Base-by-base conservation (phyloP, 1,140 invertebrate genomes). In the Drosophila orosa region DNA sequence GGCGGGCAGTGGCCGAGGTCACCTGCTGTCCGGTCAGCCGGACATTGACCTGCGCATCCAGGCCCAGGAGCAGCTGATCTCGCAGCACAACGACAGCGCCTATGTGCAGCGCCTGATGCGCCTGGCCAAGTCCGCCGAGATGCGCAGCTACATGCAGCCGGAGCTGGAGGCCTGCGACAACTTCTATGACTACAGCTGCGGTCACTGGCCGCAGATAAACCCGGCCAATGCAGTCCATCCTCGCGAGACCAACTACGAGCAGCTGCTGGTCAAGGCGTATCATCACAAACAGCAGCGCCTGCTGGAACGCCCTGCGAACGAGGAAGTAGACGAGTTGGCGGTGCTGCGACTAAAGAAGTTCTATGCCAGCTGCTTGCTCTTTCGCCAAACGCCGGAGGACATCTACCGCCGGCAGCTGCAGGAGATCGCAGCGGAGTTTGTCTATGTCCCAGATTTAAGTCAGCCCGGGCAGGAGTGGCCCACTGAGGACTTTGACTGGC, bases 61-160 rank as follows among this genome's bases (percentile, higher is more conserved):
- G 58, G 58, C 80, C 27, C 42, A 82, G 55, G 85, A 82, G 48
- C 80, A 91, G 44, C 74, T 79, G 25, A 91, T 91, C 22, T 78
- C 83, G 17, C 63, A 84, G 40, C 56, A 78, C 55, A 90, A 91
- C 29, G 83, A 91, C 19, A 90, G 75, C 25, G 56, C 27, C 33
- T 91, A 91, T 47, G 86, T 91, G 19, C 78, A 82, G 60, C 80
- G 81, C 5, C 48, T 91, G 8, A 90, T 91, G 90, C 66, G 86
- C 4, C 59, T 85, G 60, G 78, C 90, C 33, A 91, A 91, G 40
- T 67, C 83, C 15, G 90, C 90, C 2, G 90, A 91, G 74, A 91
- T 91, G 72, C 78, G 80, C 13, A 91, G 85, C 69, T 91, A 78
- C 39, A 91, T 91, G 83, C 63, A 78, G 3, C 29, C 72, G 12